A percentile compares a stretch with the other conserved stretches of the same genome.
phyloP scores from a whole-genome alignment of 2,797 vertebrate species.

The Urocyon cinereoargenteus region DNA sequence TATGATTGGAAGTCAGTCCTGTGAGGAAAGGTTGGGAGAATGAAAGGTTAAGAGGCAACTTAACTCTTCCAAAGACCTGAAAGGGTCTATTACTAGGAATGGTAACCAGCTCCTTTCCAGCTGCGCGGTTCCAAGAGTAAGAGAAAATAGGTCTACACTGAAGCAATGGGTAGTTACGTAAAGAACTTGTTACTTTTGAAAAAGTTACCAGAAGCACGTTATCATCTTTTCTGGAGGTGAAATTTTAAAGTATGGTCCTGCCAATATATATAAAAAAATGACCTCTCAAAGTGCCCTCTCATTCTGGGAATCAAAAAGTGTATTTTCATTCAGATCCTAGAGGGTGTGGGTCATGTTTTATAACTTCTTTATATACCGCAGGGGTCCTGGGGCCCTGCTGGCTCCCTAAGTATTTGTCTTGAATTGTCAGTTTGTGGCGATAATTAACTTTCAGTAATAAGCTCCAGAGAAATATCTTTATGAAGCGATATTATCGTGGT shows the following conservation, averaged over 20 bases:
- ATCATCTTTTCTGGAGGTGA: background rate
- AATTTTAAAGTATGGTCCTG: slow-evolving; percentile 34
- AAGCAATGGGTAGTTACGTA: background rate
- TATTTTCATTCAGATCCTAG: background rate
- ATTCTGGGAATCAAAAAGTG: slow-evolving; percentile 19
- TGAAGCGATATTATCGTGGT: slow-evolving; percentile 54
- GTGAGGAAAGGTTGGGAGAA: slow-evolving; percentile 60
- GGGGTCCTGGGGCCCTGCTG: background rate
- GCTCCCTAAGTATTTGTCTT: slow-evolving; percentile 60
- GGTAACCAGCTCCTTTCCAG: slow-evolving; percentile 44
- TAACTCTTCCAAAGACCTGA: slow-evolving; percentile 59
- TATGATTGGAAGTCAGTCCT: slow-evolving; percentile 62
- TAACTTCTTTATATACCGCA: slow-evolving; percentile 38
- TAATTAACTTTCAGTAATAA: slow-evolving; percentile 70
- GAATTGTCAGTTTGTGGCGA: slow-evolving; percentile 62
- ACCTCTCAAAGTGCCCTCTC: slow-evolving; percentile 16
- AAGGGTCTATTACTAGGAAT: slow-evolving; percentile 56
- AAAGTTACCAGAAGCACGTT: slow-evolving; percentile 40
- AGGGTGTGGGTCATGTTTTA: slow-evolving; percentile 24
- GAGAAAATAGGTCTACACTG: slow-evolving; percentile 45
- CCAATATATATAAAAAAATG: background rate
- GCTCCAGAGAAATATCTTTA: slow-evolving; percentile 52
- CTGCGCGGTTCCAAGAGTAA: background rate
- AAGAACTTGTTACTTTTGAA: slow-evolving; percentile 33
- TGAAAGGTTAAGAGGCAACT: slow-evolving; percentile 64